A percentile compares a stretch with the other conserved stretches of the same genome.
Evolutionary conservation across 2,797 vertebrate species (phyloP).

Genomic region (Muscicapa comitata): DNA sequence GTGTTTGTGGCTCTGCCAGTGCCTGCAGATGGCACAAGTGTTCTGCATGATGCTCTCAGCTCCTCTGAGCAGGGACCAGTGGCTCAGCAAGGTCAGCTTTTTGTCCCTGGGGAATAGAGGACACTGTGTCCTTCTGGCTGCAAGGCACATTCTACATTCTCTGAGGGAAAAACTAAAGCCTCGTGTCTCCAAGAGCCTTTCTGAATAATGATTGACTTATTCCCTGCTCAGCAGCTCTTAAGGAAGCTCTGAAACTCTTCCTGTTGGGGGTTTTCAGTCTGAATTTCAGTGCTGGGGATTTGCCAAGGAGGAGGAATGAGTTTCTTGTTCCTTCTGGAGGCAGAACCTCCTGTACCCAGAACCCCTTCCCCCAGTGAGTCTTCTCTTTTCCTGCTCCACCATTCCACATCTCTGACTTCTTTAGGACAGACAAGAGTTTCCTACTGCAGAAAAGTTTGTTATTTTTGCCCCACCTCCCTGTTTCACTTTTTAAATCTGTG

Average conservation of each 20-base stretch:
- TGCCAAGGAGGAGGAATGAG: not conserved
- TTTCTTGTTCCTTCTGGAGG: not conserved
- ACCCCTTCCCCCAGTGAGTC: not conserved
- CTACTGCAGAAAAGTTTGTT: not conserved
- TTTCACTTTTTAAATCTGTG: not conserved
- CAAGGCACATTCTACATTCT: not conserved
- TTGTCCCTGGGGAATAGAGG: not conserved
- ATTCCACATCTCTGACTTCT: not conserved
- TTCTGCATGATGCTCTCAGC: not conserved
- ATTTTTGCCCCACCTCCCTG: not conserved
- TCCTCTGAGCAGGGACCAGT: not conserved
- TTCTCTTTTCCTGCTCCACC: not conserved
- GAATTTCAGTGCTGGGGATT: not conserved
- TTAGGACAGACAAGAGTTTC: not conserved
- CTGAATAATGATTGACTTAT: not conserved
- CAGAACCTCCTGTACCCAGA: not conserved
- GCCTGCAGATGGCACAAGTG: constrained; percentile 49
- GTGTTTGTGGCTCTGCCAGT: not conserved
- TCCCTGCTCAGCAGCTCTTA: not conserved
- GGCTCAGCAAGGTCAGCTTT: not conserved
- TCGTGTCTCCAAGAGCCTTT: not conserved
- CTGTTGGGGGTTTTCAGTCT: not conserved
- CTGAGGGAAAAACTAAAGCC: not conserved
- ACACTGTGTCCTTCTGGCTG: constrained; percentile 10
- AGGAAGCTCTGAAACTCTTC: not conserved